Evolutionary conservation across 2,113 vertebrate species (phyloP).

Genomic region (Lonchura striata): DNA sequence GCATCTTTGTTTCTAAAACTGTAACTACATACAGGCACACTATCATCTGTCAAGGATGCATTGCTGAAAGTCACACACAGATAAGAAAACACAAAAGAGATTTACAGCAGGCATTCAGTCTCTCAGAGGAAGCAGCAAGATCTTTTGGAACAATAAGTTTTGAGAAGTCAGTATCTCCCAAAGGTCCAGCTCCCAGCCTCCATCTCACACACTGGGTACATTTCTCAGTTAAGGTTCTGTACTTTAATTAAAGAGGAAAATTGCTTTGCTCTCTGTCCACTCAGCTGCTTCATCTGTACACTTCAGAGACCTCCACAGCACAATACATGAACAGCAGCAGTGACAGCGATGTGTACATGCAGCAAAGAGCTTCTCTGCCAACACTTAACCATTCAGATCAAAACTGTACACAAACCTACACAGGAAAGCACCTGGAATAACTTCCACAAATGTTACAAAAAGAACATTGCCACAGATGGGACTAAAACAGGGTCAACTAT

Average conservation of each 20-base stretch:
- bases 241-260: neutral
- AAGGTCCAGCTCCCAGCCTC: neutral
- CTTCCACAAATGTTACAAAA: neutral
- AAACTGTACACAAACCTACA: neutral
- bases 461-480: neutral
- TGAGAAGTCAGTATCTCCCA: neutral
- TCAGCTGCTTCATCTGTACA: constrained; percentile 2
- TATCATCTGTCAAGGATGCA: neutral
- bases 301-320: neutral
- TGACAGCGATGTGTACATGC: neutral
- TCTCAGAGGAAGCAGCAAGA: neutral
- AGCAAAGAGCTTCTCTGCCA: neutral
- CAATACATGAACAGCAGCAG: accelerated
- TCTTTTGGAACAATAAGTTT: neutral
- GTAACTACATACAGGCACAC: neutral
- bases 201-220: neutral
- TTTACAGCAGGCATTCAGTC: neutral
- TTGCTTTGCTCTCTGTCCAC: neutral
- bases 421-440: neutral
- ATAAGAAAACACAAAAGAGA: neutral
- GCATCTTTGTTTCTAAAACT: neutral
- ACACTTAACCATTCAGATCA: neutral
- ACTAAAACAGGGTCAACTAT: neutral
- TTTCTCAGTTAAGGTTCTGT: neutral
- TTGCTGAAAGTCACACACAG: neutral